phyloP scores from a whole-genome alignment of 37 sponge, comb jelly and placozoan species.

The Ianthella basta region DNA sequence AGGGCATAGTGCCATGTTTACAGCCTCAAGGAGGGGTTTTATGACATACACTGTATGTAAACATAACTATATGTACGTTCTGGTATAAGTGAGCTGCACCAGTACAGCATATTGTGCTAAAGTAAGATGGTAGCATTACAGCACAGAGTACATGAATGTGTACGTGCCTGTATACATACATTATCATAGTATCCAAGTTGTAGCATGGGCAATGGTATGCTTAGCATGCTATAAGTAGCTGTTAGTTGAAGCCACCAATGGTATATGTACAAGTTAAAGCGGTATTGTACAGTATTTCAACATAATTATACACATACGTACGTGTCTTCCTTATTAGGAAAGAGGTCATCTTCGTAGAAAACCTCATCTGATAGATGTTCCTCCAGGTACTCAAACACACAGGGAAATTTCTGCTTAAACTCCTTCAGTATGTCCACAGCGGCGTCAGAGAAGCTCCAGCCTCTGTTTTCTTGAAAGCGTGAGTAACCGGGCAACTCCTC shows the following conservation, averaged over 20 bases:
- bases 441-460: conserved; percentile 76
- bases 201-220: too few species aligned
- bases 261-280: neutral
- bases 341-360: conserved; percentile 73
- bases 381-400: conserved; percentile 61
- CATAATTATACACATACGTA: conserved; percentile 19
- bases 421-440: conserved; percentile 59
- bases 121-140: too few species aligned
- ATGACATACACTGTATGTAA: too few species aligned
- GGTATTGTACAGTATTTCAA: too few species aligned
- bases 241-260: neutral
- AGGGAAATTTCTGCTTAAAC: conserved; percentile 77
- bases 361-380: conserved; percentile 57
- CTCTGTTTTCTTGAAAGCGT: conserved; percentile 31
- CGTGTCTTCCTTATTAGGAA: conserved; percentile 47
- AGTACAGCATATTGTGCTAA: too few species aligned
- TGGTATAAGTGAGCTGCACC: too few species aligned
- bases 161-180: too few species aligned
- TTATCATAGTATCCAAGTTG: conserved; percentile 13
- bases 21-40: too few species aligned
- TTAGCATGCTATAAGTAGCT: too few species aligned
- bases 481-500: conserved; percentile 71
- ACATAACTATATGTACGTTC: too few species aligned
- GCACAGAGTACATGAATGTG: too few species aligned
- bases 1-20: too few species aligned